Percentiles rank a stretch among this genome's conserved stretches.
These are phyloP conservation scores for Acronicta psi DNA, from an alignment of 2,888 invertebrate genomes.

Conservation along the genomic window DNA sequence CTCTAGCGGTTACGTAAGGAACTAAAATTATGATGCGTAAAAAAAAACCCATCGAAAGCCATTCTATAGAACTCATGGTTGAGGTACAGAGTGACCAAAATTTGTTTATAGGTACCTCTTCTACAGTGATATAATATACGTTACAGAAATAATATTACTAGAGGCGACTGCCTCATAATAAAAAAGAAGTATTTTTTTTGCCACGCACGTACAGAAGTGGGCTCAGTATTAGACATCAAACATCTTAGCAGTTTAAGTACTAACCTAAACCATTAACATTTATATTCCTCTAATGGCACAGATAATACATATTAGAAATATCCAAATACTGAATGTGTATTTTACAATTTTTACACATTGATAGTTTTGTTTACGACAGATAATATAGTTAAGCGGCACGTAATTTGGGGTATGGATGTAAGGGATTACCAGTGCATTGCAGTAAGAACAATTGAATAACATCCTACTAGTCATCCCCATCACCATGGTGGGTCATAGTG, in stretches of 20 bases:
- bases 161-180: neutral
- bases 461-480: too few relatives aligned
- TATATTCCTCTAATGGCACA: constrained; percentile 50
- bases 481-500: too few relatives aligned
- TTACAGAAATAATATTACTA: too few relatives aligned
- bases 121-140: too few relatives aligned
- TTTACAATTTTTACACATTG: neutral
- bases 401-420: neutral
- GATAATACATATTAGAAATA: constrained; percentile 30
- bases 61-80: too few relatives aligned
- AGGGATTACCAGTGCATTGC: neutral
- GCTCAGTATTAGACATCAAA: constrained; percentile 41
- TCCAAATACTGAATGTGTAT: neutral
- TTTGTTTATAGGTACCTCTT: too few relatives aligned
- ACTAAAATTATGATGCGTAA: too few relatives aligned
- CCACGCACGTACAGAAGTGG: constrained; percentile 23
- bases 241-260: constrained; percentile 47
- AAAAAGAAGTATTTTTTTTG: neutral
- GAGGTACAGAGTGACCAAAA: too few relatives aligned
- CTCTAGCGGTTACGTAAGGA: too few relatives aligned
- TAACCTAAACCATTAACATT: constrained; percentile 40
- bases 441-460: neutral
- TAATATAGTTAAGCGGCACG: neutral
- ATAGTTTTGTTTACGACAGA: neutral
- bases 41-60: too few relatives aligned